Base-by-base conservation (phyloP, 1,140 invertebrate species). In the Macrocentrus cingulum region DNA sequence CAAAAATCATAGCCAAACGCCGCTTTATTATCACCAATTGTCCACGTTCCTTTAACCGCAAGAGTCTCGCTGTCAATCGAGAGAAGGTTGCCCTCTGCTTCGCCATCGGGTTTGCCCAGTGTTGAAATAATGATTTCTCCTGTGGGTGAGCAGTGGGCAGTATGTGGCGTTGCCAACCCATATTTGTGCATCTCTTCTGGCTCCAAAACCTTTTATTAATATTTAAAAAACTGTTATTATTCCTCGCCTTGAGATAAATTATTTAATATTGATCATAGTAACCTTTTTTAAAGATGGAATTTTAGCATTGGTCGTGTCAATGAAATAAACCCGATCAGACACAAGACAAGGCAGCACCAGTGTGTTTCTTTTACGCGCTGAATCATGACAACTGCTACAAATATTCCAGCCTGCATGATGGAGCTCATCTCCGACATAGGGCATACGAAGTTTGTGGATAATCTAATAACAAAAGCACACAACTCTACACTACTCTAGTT, bases 341-440 rank as follows among this genome's bases (percentile, higher is more conserved):
- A 87, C 85, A 0, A 99, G 70, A 54, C 86, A 84, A 0, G 96
- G 95, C 20, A 98, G 69, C 7, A 99, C 85, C 11, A 99, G 70
- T 19, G 88, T 86, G 69, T 94, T 84, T 23, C 94, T 79, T 56
- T 85, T 85, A 8, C 86, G 82, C 0, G 82, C 79, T 0, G 80
- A 66, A 61, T 88, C 86, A 72, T 88, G 82, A 74, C 94, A 97
- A 77, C 93, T 95, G 61, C 92, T 95, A 72, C 96, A 99, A 6
- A 93, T 85, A 71, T 98, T 98, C 95, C 95, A 98, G 0, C 95
- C 96, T 13, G 87, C 90, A 72, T 98, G 96, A 73, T 99, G 96
- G 0, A 99, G 72, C 75, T 99, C 96, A 70, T 99, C 93, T 1
- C 88, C 90, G 3, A 83, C 69, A 51, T 89, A 75, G n/a, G 87